Base-by-base conservation (phyloP, 2,113 vertebrate species). In the Oryzias woworae region DNA sequence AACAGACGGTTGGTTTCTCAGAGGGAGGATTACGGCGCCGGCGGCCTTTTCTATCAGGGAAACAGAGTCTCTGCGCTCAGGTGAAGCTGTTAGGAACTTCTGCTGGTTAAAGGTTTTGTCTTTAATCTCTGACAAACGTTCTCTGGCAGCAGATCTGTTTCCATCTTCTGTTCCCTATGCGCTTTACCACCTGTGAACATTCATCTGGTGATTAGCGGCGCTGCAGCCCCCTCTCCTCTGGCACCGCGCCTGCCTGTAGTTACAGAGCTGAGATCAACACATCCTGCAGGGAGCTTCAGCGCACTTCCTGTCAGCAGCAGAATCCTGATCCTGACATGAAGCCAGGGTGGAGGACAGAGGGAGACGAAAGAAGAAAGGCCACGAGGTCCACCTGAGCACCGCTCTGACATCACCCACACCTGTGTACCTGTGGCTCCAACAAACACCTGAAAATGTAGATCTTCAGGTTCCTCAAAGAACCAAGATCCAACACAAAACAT, bases 191-290 rank as follows among this genome's bases (percentile, higher is more conserved):
- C 66, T 52, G 0, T 41, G 53, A 81, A 62, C 73, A 60, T 71
- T 79, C 50, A 44, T 73, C 59, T 73, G 66, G 69, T 43, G 53
- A n/a, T n/a, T n/a, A n/a, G n/a, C n/a, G n/a, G n/a, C n/a, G n/a
- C n/a, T n/a, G n/a, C n/a, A n/a, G n/a, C n/a, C n/a, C n/a, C n/a
- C n/a, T n/a, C n/a, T n/a, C n/a, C n/a, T n/a, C n/a, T n/a, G n/a
- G n/a, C n/a, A n/a, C n/a, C n/a, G n/a, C n/a, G n/a, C n/a, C n/a
- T n/a, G n/a, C n/a, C n/a, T n/a, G n/a, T n/a, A n/a, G n/a, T n/a
- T n/a, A n/a, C n/a, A n/a, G n/a, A n/a, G n/a, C 17, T 17, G 49
- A 76, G 66, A 69, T 65, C 62, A 68, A 58, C 41, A 7, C 2
- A 14, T 73, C 76, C 78, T 0, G 36, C 14, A 2, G n/a, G n/a